Base-by-base conservation (phyloP, 1,140 invertebrate genomes). In the Tetramorium parvispinum region DNA sequence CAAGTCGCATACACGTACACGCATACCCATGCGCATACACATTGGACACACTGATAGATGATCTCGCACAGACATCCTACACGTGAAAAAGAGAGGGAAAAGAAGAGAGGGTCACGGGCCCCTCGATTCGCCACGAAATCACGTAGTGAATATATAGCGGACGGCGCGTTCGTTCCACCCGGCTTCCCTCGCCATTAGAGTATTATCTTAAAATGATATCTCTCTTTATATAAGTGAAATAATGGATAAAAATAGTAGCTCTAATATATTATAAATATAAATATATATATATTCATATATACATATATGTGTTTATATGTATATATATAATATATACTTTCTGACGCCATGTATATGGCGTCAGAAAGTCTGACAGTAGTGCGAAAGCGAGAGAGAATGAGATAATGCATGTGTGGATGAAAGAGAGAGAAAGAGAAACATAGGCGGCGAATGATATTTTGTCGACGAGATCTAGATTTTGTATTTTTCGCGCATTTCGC, bases 391-490 rank as follows among this genome's bases (percentile, higher is more conserved):
- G 63, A 51, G 37, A 37, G 78, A 83, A 49, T 49, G 78, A 53
- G 73, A 27, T 83, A 46, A 43, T 13, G n/a, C 1, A 24, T 21
- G 40, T 16, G 70, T 73, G 51, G 46, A 53, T 81, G 78, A 76
- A 32, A 57, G 49, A 5, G 18, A 46, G 46, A 27, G 70, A 57
- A 13, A 59, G 57, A 77, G 27, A 51, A 18, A 81, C 59, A 37
- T 53, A 59, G 53, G 49, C 49, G 85, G 24, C 85, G 75, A 89
- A 92, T 88, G 82, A 94, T 94, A 93, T 93, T 94, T 94, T 94
- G 92, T 91, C 91, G 91, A 93, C 87, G 89, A 93, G 85, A 94
- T 93, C 92, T 94, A 93, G 92, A 93, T 94, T 94, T 95, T 95
- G 93, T 94, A 94, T 93, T 94, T 91, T 92, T 91, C 89, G 88